Base-by-base conservation (phyloP, 2,113 vertebrate species). In the Vulpes ferrilata region DNA sequence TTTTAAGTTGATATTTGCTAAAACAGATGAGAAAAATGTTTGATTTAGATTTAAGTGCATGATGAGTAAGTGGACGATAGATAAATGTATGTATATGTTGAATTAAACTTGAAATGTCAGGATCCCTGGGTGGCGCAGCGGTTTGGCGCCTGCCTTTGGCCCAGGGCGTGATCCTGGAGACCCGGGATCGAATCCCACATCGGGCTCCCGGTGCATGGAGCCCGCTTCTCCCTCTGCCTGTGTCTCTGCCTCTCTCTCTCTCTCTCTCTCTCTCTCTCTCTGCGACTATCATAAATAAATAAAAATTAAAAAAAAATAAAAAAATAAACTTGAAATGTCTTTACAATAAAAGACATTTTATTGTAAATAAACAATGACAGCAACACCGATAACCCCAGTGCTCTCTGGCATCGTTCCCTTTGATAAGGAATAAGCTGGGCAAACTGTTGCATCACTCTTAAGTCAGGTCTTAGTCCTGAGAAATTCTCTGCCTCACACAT, bases 1-100 rank as follows among this genome's bases (percentile, higher is more conserved):
- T 65, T 79, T 94, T 90, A 86, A 88, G 20, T 59, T 93, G 19
- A 84, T 94, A 76, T 78, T 96, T 92, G 11, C 32, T 84, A 83
- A 96, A 74, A 83, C 17, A 53, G 5, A 43, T 94, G 2, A 20
- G 25, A 38, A 62, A 84, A 88, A n/a, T 65, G 2, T 30, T 76
- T 96, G 67, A 91, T 95, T 88, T 94, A 57, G 69, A 95, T 23
- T 65, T 48, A 85, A 85, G 20, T 69, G 69, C 22, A 51, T 93
- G 82, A 90, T 92, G 71, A 60, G 32, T 62, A 84, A 30, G 35
- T 53, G 23, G n/a, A 17, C 32, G 7, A 91, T 94, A 32, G 88
- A 8, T 92, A n/a, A 64, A 16, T 67, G 12, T 62, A 1, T 20
- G 35, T 48, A 83, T 13, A 15, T 71, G n/a, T 82, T 80, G 62